phyloP scores from a whole-genome alignment of 1,140 invertebrate species.

The Dendroctonus ponderosae region DNA sequence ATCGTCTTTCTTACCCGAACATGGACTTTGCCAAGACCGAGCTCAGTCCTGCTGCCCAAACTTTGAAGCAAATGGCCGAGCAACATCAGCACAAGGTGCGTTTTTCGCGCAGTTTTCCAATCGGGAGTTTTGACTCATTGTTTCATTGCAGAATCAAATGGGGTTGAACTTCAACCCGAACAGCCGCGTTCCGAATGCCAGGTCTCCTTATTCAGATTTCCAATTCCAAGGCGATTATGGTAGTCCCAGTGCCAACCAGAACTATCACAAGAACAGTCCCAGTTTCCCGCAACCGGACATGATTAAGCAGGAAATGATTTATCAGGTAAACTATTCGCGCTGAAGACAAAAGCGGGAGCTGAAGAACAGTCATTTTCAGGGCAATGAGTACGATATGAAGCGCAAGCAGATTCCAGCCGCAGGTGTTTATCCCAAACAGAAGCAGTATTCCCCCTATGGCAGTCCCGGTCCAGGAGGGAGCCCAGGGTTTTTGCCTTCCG shows the following conservation, averaged over 20 bases:
- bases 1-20: conserved; percentile 50
- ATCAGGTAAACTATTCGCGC: conserved; percentile 35
- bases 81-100: conserved; percentile 82
- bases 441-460: conserved; percentile 69
- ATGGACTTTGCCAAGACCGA: conserved; percentile 63
- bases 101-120: background rate
- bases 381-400: conserved; percentile 56
- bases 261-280: conserved; percentile 54
- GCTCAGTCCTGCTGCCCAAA: conserved; percentile 86
- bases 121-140: background rate
- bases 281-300: conserved; percentile 51
- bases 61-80: conserved; percentile 93
- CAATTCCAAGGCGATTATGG: conserved; percentile 57
- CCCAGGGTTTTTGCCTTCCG: conserved; percentile 61
- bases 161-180: conserved; percentile 51
- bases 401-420: conserved; percentile 47
- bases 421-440: conserved; percentile 52
- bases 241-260: conserved; percentile 52
- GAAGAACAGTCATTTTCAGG: conserved; percentile 11
- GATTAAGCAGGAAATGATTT: conserved; percentile 53
- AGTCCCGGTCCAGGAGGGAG: conserved; percentile 62
- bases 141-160: conserved; percentile 54
- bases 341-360: no score
- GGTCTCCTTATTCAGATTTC: conserved; percentile 48
- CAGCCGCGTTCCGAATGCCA: conserved; percentile 47